These are phyloP conservation scores for Vannuccia rotundouncinata DNA, from an alignment of 2,888 invertebrate species.

Conservation along the genomic window DNA sequence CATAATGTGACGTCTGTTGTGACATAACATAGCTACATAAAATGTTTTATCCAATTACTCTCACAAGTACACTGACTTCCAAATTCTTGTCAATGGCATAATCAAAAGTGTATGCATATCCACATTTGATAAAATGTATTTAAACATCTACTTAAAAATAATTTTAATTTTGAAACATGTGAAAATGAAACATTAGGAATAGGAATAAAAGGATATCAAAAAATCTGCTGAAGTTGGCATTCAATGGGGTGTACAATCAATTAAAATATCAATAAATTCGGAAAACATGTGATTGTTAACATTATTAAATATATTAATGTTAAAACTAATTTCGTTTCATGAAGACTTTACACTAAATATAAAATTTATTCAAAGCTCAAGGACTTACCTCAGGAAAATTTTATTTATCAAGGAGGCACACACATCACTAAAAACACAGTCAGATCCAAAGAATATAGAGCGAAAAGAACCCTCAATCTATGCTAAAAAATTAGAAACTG, in stretches of 20 bases:
- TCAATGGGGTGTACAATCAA: not conserved
- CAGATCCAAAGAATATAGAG: not conserved
- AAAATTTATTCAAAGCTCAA: not conserved
- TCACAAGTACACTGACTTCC: too few relatives aligned
- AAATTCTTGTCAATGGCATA: not conserved
- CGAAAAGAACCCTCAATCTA: too few relatives aligned
- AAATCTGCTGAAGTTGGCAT: not conserved
- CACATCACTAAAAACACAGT: not conserved
- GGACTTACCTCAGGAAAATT: not conserved
- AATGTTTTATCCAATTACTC: too few relatives aligned
- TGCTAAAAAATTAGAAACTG: too few relatives aligned
- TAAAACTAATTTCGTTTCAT: not conserved
- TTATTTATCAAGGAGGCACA: not conserved
- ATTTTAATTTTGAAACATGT: not conserved
- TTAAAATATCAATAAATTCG: not conserved
- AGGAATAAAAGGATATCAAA: not conserved
- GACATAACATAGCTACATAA: too few relatives aligned
- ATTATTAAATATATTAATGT: not conserved
- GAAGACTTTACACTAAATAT: not conserved
- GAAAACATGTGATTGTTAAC: not conserved
- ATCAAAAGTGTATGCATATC: not conserved
- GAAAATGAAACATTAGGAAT: not conserved
- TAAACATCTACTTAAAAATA: not conserved
- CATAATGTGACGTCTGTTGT: too few relatives aligned
- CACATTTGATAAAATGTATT: not conserved